Evolutionary conservation across 2,888 invertebrate genomes (phyloP).

Genomic region (Nezara viridula): DNA sequence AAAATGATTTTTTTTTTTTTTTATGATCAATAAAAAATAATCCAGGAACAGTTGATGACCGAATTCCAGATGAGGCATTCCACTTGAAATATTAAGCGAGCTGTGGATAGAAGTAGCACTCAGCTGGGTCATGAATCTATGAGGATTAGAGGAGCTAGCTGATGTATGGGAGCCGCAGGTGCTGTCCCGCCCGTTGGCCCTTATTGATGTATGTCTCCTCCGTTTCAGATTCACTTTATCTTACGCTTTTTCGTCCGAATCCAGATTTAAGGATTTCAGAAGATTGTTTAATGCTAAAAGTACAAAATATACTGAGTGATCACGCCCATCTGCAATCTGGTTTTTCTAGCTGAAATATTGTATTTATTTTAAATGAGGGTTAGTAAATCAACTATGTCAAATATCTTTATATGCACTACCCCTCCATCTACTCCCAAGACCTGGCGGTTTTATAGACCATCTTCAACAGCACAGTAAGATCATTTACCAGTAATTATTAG

Average conservation of each 20-base stretch:
- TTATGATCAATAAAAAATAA: too few species aligned
- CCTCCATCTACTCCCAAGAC: too few species aligned
- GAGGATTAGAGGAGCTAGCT: not conserved
- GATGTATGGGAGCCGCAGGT: conserved; percentile 6
- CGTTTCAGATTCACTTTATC: conserved; percentile 12
- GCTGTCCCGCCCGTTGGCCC: not conserved
- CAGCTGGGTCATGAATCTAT: conserved; percentile 18
- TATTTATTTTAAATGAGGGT: too few species aligned
- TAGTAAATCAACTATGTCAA: too few species aligned
- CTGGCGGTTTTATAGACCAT: too few species aligned
- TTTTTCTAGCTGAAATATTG: too few species aligned
- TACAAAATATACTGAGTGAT: not conserved
- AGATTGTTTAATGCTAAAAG: not conserved
- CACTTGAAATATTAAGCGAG: not conserved
- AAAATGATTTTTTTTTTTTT: too few species aligned
- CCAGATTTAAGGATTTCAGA: not conserved
- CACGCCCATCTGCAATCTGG: too few species aligned
- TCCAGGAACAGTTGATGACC: not conserved
- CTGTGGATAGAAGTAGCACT: not conserved
- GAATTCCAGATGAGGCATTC: not conserved
- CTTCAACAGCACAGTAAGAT: too few species aligned
- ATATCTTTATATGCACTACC: too few species aligned
- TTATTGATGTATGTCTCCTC: not conserved
- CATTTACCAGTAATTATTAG: too few species aligned
- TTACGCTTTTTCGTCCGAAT: not conserved